Evolutionary conservation across 2,113 vertebrate species (phyloP), one percentile per base, ranked within the genome.

Genomic region (Apaloderma vittatum): DNA sequence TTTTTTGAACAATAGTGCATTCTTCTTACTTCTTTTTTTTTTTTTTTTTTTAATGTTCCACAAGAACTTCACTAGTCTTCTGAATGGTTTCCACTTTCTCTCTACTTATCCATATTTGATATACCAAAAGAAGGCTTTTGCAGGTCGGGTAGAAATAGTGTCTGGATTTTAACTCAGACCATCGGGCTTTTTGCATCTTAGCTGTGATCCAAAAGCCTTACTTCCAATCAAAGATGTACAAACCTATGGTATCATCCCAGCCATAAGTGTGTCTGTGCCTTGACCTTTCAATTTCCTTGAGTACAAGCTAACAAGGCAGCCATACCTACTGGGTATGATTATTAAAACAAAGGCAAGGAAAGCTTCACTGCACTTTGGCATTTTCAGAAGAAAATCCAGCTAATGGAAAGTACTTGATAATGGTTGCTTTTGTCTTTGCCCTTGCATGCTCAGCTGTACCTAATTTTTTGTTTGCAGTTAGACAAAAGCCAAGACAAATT

Each of bases 401-500:
- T 95, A 77, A 93, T 63, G 24, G 88, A 68, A 93, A 94, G 30
- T 81, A 16, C 24, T 88, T 88, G 79, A 75, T 61, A 87, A 34
- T 68, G 3, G 82, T 96, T 88, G 40, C 45, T 94, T 96, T 95
- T 86, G 63, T 75, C 79, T 95, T 90, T 91, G 22, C 27, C 36
- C 23, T 93, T 81, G 45, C 82, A 75, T 61, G 73, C 78, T 95
- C 76, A 86, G 52, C 48, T 84, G 79, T 80, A 94, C 86, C 79
- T 90, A 86, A 78, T 84, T 68, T 93, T 88, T 86, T 94, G 62
- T 90, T 93, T 95, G 75, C 65, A 74, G 51, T 90, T 74, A 94
- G 75, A 95, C 72, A 92, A 96, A 96, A 97, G 61, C 8, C 79
- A 95, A 92, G 90, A 63, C 57, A 96, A 92, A 97, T 94, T 92